These are phyloP conservation scores for Peromyscus maniculatus DNA, from an alignment of 2,113 vertebrate species.

Conservation along the genomic window DNA sequence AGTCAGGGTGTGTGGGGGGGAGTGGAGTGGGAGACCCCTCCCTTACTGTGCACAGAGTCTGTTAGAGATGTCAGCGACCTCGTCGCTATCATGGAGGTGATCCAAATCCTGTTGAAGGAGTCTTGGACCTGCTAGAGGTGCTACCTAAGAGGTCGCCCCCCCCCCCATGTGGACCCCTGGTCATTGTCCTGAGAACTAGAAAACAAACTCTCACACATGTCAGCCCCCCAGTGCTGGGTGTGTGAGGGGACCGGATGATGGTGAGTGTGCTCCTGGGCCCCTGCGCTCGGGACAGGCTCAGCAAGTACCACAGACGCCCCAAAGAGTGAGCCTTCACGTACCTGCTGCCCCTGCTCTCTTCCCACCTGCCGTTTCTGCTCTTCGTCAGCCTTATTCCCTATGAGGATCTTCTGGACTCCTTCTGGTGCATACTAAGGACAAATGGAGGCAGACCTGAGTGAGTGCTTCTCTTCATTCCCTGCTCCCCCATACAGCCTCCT, in stretches of 20 bases:
- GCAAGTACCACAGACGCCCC: not conserved
- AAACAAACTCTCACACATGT: not conserved
- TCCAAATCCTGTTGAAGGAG: not conserved
- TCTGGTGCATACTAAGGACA: conserved; percentile 94
- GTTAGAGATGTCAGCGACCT: not conserved
- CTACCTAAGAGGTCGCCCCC: not conserved
- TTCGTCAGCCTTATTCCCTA: conserved; percentile 97
- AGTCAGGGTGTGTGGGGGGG: no score
- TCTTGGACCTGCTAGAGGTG: not conserved
- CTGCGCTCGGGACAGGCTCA: not conserved
- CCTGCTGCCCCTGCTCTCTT: conserved; percentile 96
- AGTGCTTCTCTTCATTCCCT: not conserved
- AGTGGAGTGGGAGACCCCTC: not conserved
- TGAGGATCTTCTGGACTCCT: conserved; percentile 96
- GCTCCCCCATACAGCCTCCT: not conserved
- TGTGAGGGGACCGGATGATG: not conserved
- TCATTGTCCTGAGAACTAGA: not conserved
- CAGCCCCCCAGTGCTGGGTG: not conserved
- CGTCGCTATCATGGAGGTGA: not conserved
- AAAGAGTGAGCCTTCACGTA: conserved; percentile 74
- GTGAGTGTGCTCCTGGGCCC: not conserved
- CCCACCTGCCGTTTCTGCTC: conserved; percentile 97
- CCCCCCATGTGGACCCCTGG: not conserved
- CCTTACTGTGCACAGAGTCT: not conserved
- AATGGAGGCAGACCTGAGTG: not conserved